Evolutionary conservation across 2,113 vertebrate genomes (phyloP), one percentile per base, ranked within the genome.

Genomic region (Dendropsophus ebraccatus): DNA sequence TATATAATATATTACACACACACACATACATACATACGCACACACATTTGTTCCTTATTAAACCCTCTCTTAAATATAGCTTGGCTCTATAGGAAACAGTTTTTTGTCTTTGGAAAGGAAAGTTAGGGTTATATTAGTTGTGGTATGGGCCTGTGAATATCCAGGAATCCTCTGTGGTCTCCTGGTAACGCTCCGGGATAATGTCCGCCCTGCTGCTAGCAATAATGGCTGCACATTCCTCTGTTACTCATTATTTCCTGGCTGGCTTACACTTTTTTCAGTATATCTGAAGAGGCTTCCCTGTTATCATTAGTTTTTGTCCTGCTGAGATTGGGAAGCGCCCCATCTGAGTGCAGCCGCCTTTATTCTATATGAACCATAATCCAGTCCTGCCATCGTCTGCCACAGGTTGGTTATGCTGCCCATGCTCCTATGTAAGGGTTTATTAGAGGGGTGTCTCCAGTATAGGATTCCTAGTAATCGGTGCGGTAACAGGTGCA

Each of bases 231-330:
- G 30, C 35, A 60, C 54, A 80, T 80, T 80, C 77, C 77, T 37
- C 4, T 41, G 77, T 60, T 60, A 60, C 56, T 60, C 54, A 58
- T 80, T 58, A 19, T 79, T 80, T 80, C 77, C 77, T 80, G 77
- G 77, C 54, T 25, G 21, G 37, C 21, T 62, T 32, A 5, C 1
- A 9, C 21, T 70, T 70, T 14, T 28, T 80, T 13, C 19, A 80
- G 35, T 16, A 28, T 23, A 58, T 41, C 35, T 58, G 11, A 49
- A 23, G 76, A 47, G 11, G 19, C 19, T 37, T 30, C 32, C 32
- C 30, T 35, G 32, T 35, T 13, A 35, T 30, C 21, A 10, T n/a
- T n/a, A 10, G 19, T 69, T 7, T 25, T 32, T 67, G 28, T 67
- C 35, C 30, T 69, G 65, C 65, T 41, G 67, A 13, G 67, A 70